Evolutionary conservation across 2,113 vertebrate genomes (phyloP), one percentile per base, ranked within the genome.

Genomic region (Bubo bubo): DNA sequence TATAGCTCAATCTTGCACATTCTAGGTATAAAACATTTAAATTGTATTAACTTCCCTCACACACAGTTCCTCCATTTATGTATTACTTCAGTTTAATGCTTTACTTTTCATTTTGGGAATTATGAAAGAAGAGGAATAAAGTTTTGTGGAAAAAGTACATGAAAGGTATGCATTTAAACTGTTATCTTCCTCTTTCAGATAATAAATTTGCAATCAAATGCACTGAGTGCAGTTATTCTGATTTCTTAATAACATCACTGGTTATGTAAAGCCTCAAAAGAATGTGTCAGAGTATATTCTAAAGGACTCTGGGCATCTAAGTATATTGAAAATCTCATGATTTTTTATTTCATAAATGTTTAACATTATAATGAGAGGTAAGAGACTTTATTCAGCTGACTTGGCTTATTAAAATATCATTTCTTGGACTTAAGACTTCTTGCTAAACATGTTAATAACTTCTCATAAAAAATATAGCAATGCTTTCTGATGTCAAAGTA

Each of bases 291-390:
- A 92, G 1, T 20, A 26, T 53, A 63, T 91, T 82, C 21, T 59
- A 84, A 75, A 95, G 41, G 39, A 74, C 9, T n/a, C 22, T 82
- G 28, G 10, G 26, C 87, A 76, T 59, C 34, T 24, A 59, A 79
- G 23, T 28, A 37, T 76, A 55, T 74, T 88, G 55, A 80, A 94
- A 95, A 84, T 74, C 10, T 41, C 81, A 43, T 73, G 4, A 66
- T 89, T 92, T 96, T 64, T 50, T 79, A 49, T 94, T 96, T 91
- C n/a, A 71, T 84, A 71, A 63, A 53, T 55, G 19, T 66, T 68
- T 22, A 86, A 75, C 23, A 37, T 35, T 60, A 43, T 64, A 77
- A 73, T 43, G 43, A 80, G 71, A 72, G 4, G 41, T 71, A 82
- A 93, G 49, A 82, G 20, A 67, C 34, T 86, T 88, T 76, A 90